Base-by-base conservation (phyloP, 2,888 invertebrate genomes). In the Brachypalpus laphriformis region DNA sequence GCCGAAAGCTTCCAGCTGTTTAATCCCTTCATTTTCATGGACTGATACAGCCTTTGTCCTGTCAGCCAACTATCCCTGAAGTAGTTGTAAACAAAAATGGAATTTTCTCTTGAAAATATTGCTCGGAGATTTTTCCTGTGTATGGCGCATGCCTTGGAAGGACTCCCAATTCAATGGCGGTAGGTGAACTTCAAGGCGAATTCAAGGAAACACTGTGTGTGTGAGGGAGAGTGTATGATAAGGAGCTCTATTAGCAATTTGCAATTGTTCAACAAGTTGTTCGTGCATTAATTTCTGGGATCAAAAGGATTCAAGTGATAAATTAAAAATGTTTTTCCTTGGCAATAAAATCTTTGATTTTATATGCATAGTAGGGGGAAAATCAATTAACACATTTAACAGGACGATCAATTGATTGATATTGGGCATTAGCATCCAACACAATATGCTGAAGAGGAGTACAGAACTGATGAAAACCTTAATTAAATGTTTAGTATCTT, bases 211-310 rank as follows among this genome's bases (percentile, higher is more conserved):
- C 47, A 56, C 11, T 66, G 22, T 5, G 57, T 14, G n/a, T 18
- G 22, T 40, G 47, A 37, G 61, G 5, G 42, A 11, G 47, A 20
- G 9, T 3, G 11, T 18, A 42, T 63, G 66, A 51, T 56, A 63
- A 56, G 61, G 56, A 82, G 31, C 34, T 70, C 56, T 28, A 49
- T 42, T 61, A 25, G 56, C 68, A 66, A 57, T 74, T 70, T 65
- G 68, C 74, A 65, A 70, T 75, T 75, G 80, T 75, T 85, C 85
- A 85, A 85, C 85, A 85, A 85, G 85, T 85, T 81, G 85, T 47
- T 85, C 63, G 47, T 81, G 81, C 85, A 76, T 71, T 81, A 42
- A 66, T 81, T 81, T 74, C 28, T n/a, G 49, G 51, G 80, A 70
- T 83, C 80, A 80, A 83, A 78, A 66, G 82, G 56, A 72, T 68